Base-by-base conservation (phyloP, 2,888 invertebrate genomes). In the Globia sparganii region DNA sequence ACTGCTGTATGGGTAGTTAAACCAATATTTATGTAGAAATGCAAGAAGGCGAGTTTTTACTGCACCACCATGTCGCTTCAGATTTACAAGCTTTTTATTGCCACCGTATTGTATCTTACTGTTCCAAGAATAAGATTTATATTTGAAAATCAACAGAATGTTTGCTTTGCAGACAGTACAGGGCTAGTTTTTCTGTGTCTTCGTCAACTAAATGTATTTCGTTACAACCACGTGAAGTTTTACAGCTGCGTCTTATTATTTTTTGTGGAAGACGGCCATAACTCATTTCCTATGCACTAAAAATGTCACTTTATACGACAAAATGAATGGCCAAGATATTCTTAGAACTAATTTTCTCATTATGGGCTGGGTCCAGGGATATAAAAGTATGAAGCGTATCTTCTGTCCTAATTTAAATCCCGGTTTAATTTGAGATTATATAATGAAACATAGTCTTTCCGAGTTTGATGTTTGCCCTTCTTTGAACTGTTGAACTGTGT, bases 1-100 rank as follows among this genome's bases (percentile, higher is more conserved):
- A 88, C 86, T 85, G 84, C 80, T 80, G 79, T 87, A 90, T 88
- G 85, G 87, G 88, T 89, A 90, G 90, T 92, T 92, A 89, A 91
- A 90, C 87, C 89, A 91, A 93, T 92, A 93, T 94, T 94, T 94
- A 94, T 94, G 93, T 93, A 93, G 91, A 94, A 94, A 94, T 93
- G 92, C 89, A 91, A 94, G 91, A 90, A 90, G 87, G 90, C 90
- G 86, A 92, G 90, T 95, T 95, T 94, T 95, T 87, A 88, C 85
- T 69, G 66, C 91, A 87, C 85, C 81, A 74, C 86, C 85, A 85
- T 87, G 89, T 90, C 90, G 87, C 87, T 89, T 91, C 85, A 89
- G 88, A 90, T 89, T 90, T 85, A 85, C 86, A 85, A 91, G 77
- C 68, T 80, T 83, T 72, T 81, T 71, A 69, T 71, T 83, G 40